Evolutionary conservation across 2,113 vertebrate genomes (phyloP).

Genomic region (Tichodroma muraria): DNA sequence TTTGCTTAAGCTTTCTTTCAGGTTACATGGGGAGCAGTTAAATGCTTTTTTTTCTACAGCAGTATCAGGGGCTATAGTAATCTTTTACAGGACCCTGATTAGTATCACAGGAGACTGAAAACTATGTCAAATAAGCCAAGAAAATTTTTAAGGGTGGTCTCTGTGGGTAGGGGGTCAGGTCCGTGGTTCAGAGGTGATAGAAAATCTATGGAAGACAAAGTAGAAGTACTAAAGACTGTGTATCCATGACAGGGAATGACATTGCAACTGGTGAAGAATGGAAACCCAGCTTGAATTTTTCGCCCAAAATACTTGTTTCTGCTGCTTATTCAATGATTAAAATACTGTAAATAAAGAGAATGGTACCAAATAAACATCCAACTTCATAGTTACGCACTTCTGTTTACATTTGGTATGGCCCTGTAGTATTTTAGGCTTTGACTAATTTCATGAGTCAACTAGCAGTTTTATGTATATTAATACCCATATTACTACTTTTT

Average conservation of each 20-base stretch:
- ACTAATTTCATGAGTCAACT: not conserved
- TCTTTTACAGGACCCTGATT: not conserved
- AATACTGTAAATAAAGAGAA: not conserved
- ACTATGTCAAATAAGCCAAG: not conserved
- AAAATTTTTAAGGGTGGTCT: not conserved
- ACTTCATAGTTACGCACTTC: not conserved
- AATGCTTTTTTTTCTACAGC: not conserved
- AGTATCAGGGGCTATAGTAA: not conserved
- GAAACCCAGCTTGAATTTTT: not conserved
- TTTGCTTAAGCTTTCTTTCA: not conserved
- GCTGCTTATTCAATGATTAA: not conserved
- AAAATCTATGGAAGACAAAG: not conserved
- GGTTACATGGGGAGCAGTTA: not conserved
- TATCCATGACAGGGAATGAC: not conserved
- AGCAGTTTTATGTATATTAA: not conserved
- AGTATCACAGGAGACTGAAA: not conserved
- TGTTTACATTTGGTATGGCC: not conserved
- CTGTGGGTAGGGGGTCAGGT: not conserved
- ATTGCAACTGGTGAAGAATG: not conserved
- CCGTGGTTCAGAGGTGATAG: not conserved
- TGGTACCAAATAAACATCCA: not conserved
- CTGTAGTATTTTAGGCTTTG: not conserved
- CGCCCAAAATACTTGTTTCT: not conserved
- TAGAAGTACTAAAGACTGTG: not conserved
- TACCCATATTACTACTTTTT: not conserved